Evolutionary conservation across 2,797 vertebrate genomes (phyloP).

Genomic region (Falco columbarius): DNA sequence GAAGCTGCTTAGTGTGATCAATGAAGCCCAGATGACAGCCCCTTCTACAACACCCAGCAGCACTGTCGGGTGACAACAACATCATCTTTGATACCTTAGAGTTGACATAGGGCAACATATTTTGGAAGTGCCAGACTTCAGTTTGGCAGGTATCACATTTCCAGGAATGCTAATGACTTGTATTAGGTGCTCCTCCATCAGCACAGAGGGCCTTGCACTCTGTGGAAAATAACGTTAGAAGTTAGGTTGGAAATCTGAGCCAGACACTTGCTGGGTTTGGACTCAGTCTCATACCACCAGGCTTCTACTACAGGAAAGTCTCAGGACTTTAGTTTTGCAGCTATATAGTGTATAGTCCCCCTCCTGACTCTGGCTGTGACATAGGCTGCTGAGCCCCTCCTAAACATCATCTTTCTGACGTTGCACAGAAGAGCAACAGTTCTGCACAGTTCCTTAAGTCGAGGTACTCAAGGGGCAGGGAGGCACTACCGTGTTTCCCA

Average conservation of each 20-base stretch:
- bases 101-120: conserved; percentile 52
- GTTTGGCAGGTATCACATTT: not conserved
- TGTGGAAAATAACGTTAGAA: not conserved
- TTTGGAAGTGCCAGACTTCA: conserved; percentile 44
- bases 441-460: not conserved
- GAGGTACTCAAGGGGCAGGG: not conserved
- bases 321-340: not conserved
- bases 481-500: accelerated
- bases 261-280: not conserved
- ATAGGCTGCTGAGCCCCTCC: not conserved
- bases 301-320: not conserved
- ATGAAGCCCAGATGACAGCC: conserved; percentile 72
- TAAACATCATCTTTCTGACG: not conserved
- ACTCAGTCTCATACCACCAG: not conserved
- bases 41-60: conserved; percentile 62
- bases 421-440: not conserved
- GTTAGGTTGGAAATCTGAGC: not conserved
- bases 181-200: not conserved
- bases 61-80: conserved; percentile 29
- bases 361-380: not conserved
- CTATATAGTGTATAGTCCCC: not conserved
- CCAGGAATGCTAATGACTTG: conserved; percentile 12
- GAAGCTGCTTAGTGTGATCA: conserved; percentile 76
- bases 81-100: conserved; percentile 40
- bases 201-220: not conserved